Percentiles rank a stretch among this genome's conserved stretches.
phyloP scores from a whole-genome alignment of 2,797 vertebrate genomes.

The Salmo trutta region DNA sequence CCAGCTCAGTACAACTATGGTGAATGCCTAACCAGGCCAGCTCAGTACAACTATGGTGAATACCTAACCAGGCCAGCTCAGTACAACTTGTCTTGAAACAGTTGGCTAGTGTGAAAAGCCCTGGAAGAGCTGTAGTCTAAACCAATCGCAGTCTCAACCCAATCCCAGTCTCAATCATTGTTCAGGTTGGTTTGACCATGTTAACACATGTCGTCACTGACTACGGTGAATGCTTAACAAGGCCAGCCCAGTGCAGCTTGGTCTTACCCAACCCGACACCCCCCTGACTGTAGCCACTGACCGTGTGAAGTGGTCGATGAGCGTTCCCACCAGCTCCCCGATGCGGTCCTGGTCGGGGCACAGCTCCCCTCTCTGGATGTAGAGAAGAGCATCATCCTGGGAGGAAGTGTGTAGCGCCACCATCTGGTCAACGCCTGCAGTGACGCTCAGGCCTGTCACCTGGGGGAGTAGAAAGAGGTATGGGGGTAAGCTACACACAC shows the following conservation, averaged over 20 bases:
- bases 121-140: too few relatives aligned
- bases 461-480: conserved; percentile 42
- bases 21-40: too few relatives aligned
- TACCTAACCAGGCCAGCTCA: too few relatives aligned
- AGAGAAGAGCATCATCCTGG: conserved; percentile 81
- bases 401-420: conserved; percentile 81
- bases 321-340: conserved; percentile 84
- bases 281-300: conserved; percentile 49
- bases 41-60: too few relatives aligned
- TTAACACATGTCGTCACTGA: too few relatives aligned
- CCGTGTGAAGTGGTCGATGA: conserved; percentile 82
- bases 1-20: too few relatives aligned
- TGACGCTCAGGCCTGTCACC: conserved; percentile 87
- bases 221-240: too few relatives aligned
- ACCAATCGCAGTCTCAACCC: too few relatives aligned
- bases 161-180: too few relatives aligned
- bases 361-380: conserved; percentile 78
- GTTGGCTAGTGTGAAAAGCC: too few relatives aligned
- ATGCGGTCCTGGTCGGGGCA: conserved; percentile 77
- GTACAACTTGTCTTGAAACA: too few relatives aligned
- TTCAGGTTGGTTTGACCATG: too few relatives aligned
- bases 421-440: conserved; percentile 84
- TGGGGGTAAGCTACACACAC: background rate
- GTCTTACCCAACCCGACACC: background rate
- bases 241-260: background rate